phyloP scores from a whole-genome alignment of 2,888 invertebrate genomes.

The Chymomyza fuscimana region DNA sequence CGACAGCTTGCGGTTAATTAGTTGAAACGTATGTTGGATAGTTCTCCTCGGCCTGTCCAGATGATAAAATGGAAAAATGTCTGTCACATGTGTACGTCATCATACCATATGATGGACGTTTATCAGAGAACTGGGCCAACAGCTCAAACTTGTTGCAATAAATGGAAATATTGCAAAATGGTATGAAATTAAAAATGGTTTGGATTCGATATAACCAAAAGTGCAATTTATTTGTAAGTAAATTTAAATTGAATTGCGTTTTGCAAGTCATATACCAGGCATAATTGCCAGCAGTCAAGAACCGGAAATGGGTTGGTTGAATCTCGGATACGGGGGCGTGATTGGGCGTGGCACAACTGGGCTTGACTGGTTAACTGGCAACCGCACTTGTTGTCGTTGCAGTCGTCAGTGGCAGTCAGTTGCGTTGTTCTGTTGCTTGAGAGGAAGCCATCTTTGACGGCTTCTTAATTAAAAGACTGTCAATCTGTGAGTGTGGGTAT shows the following conservation, averaged over 20 bases:
- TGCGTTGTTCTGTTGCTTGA: constrained; percentile 7
- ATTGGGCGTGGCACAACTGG: not conserved
- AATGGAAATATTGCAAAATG: too few species aligned
- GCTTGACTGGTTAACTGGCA: not conserved
- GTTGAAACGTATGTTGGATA: constrained; percentile 32
- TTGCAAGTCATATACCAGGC: constrained; percentile 23
- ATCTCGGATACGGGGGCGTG: not conserved
- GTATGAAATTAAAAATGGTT: too few species aligned
- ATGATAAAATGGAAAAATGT: constrained; percentile 17
- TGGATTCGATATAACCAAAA: constrained; percentile 30
- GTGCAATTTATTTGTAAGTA: constrained; percentile 72
- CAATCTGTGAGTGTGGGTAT: constrained; percentile 54
- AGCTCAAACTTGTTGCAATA: too few species aligned
- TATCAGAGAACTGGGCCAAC: too few species aligned
- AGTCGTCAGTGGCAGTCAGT: not conserved
- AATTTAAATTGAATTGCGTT: constrained; percentile 66
- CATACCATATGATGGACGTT: not conserved
- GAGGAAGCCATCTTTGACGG: constrained; percentile 64
- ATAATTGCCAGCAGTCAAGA: constrained; percentile 60
- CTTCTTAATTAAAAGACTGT: constrained; percentile 74
- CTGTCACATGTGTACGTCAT: not conserved
- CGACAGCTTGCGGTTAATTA: constrained; percentile 65
- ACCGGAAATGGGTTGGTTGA: not conserved
- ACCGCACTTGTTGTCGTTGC: constrained; percentile 41
- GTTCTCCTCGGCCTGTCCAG: not conserved